phyloP scores from a whole-genome alignment of 2,797 vertebrate genomes.

The Pseudochaenichthys georgianus region DNA sequence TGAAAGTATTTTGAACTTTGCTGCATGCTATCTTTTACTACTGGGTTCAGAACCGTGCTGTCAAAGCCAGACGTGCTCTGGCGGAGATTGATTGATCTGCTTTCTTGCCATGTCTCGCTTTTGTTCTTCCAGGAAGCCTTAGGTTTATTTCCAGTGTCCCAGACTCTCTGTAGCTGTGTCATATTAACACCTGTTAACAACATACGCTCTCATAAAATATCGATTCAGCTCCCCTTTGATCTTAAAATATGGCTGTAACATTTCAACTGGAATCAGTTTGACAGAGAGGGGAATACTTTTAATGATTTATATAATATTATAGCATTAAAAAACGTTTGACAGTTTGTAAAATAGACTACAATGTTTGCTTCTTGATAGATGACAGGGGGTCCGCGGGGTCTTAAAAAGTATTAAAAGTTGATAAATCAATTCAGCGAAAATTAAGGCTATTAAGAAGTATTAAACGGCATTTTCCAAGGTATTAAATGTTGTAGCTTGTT shows the following conservation, averaged over 20 bases:
- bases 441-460: too few relatives aligned
- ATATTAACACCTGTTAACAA: constrained; percentile 80
- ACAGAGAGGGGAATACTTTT: not conserved
- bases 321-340: not conserved
- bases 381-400: too few relatives aligned
- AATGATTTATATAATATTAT: constrained; percentile 15
- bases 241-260: constrained; percentile 54
- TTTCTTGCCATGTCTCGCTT: constrained; percentile 63
- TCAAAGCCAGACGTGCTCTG: constrained; percentile 72
- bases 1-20: constrained; percentile 84
- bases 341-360: not conserved
- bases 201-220: constrained; percentile 66
- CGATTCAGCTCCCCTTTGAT: constrained; percentile 58
- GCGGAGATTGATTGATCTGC: constrained; percentile 79
- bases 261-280: constrained; percentile 23
- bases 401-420: too few relatives aligned
- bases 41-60: constrained; percentile 75
- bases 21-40: constrained; percentile 78
- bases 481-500: too few relatives aligned
- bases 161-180: constrained; percentile 64
- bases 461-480: too few relatives aligned
- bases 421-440: too few relatives aligned
- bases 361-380: not conserved
- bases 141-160: constrained; percentile 52
- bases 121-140: constrained; percentile 72